Base-by-base conservation (phyloP, 2,888 invertebrate species). In the Drosophila mayaguana region DNA sequence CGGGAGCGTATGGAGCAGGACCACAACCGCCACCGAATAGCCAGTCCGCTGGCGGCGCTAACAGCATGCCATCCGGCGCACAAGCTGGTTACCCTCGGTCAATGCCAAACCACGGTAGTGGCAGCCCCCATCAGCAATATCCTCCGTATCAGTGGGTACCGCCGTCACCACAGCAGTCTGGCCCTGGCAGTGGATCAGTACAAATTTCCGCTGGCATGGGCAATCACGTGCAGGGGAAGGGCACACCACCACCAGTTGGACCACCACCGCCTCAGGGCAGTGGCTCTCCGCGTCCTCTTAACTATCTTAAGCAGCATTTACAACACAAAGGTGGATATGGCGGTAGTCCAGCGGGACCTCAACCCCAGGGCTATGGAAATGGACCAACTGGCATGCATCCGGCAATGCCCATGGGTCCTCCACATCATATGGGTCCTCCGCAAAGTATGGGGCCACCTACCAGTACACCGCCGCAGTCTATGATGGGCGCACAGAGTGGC, bases 261-360 rank as follows among this genome's bases (percentile, higher is more conserved):
- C 89, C 88, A 34, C 89, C 88, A 16, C 89, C 88, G 22, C 80
- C 90, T 14, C 90, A 88, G 36, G 93, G 94, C 60, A 92, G 93
- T 59, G 93, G 93, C 18, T 93, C 94, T 42, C 93, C 94, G 56
- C 92, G 95, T 79, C 95, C 94, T 72, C 93, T 95, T 62, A 94
- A 95, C 92, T 95, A 95, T 94, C 94, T 95, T 92, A 95, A 95
- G 91, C 95, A 95, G 92, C 95, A 96, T 92, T 93, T 95, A 71
- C 94, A 96, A 93, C 95, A 96, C 92, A 96, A 96, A 93, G 95
- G 95, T 93, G 94, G 94, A 72, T 90, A 90, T 32, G 93, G 93
- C 34, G 93, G 93, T 57, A 94, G 94, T 81, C 93, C 94, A 50
- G 59, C 76, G 9, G 76, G 72, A 66, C 94, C 95, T 92, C 95